A percentile compares a stretch with the other conserved stretches of the same genome.
phyloP scores from a whole-genome alignment of 2,113 vertebrate species.

The Capra hircus region DNA sequence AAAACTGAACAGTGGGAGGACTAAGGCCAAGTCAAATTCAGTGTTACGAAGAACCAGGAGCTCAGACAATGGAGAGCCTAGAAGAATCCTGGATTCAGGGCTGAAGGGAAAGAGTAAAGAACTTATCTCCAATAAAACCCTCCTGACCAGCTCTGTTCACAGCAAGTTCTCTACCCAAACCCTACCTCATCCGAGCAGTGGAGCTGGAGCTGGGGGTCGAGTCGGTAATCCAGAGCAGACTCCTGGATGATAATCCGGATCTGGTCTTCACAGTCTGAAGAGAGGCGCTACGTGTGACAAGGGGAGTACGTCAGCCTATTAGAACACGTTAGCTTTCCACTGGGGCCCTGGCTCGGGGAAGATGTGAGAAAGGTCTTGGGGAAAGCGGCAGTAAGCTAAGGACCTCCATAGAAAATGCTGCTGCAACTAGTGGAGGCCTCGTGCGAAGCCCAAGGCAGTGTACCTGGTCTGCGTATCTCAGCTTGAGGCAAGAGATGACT shows the following conservation, averaged over 20 bases:
- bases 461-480: conserved; percentile 98
- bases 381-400: background rate
- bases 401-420: background rate
- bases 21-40: background rate
- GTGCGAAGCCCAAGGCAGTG: background rate
- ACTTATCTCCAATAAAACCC: background rate
- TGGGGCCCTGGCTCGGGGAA: background rate
- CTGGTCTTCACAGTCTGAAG: conserved; percentile 96
- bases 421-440: background rate
- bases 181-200: conserved; percentile 95
- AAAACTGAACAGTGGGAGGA: background rate
- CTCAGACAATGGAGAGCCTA: background rate
- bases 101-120: background rate
- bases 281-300: conserved; percentile 86
- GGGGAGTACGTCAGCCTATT: background rate
- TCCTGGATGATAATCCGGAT: conserved; percentile 96
- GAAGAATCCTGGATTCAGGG: background rate
- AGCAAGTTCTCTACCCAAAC: background rate
- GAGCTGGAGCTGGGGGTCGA: conserved; percentile 96
- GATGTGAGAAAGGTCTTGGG: background rate
- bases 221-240: conserved; percentile 95
- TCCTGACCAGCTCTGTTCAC: background rate
- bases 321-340: background rate
- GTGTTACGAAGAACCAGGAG: background rate
- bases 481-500: conserved; percentile 96